Evolutionary conservation across 1,140 invertebrate species (phyloP), one percentile per base, ranked within the genome.

Genomic region (Protaetia brevitarsis): DNA sequence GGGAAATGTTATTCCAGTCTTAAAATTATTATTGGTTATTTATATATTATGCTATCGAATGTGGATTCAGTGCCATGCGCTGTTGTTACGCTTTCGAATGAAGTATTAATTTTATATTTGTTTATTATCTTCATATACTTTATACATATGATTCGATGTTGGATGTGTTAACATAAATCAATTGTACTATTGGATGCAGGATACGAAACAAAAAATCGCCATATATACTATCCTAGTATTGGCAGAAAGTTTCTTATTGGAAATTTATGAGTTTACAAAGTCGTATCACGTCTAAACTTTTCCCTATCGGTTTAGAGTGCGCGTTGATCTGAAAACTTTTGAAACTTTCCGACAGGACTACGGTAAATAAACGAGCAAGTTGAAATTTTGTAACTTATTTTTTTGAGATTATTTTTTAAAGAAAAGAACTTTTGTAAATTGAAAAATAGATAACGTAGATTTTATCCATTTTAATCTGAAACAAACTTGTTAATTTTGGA

Each of bases 221-320:
- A 8, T 11, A 37, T 16, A 23, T 4, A 19, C n/a, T n/a, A n/a
- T n/a, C n/a, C n/a, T n/a, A 51, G 19, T 51, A 51, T 10, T 7
- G 26, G 16, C 41, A 19, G 41, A 51, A 51, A 51, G 41, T 51
- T 51, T 23, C 41, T 51, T 51, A 51, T 51, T 23, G 41, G 26
- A 23, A 51, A 51, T 51, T 51, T 51, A 51, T 51, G 41, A 51
- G 41, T 51, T 51, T 51, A 51, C 41, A 51, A 51, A 51, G 41
- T 51, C 41, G 41, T 51, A 51, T 51, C 41, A 51, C 41, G 41
- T 1, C 19, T 6, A 19, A 51, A 51, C 41, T 51, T 51, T 51
- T 51, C 41, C 19, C 19, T 51, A 51, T 51, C 41, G 41, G 19
- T 51, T 51, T 51, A 19, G 41, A 51, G 26, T 51, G 26, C 41